Evolutionary conservation across 2,888 invertebrate genomes (phyloP).

Genomic region (Tenthredo mesomela): DNA sequence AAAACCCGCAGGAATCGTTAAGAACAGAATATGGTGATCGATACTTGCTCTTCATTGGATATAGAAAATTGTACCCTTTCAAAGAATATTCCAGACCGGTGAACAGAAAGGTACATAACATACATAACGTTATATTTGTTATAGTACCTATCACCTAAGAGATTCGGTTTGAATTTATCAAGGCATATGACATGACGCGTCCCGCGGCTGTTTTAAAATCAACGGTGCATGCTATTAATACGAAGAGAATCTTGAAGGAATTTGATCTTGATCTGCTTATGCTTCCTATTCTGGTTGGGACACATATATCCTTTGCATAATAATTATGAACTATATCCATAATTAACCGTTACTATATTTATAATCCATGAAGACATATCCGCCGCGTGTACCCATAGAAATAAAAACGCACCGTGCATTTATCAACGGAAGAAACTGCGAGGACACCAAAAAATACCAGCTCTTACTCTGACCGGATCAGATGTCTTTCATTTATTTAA

Average conservation of each 20-base stretch:
- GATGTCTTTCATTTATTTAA: conserved; percentile 42
- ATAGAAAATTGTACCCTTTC: conserved; percentile 35
- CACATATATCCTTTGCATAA: neutral
- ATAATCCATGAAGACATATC: neutral
- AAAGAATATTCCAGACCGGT: conserved; percentile 11
- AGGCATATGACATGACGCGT: neutral
- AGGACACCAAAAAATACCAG: conserved; percentile 6
- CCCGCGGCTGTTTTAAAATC: neutral
- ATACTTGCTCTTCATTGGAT: neutral
- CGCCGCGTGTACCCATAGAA: neutral
- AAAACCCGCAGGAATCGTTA: too few relatives aligned
- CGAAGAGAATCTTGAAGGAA: conserved; percentile 29
- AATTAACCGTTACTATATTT: conserved; percentile 28
- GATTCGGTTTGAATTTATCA: neutral
- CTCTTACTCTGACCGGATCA: conserved; percentile 10
- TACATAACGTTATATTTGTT: neutral
- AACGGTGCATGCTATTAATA: conserved; percentile 23
- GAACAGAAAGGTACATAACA: neutral
- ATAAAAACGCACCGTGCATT: neutral
- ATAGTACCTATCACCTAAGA: neutral
- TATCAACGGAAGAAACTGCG: neutral
- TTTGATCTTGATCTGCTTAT: conserved; percentile 46
- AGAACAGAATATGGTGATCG: too few relatives aligned
- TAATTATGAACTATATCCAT: neutral
- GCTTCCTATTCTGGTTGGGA: conserved; percentile 19